These are phyloP conservation scores for Grammomys surdaster DNA, from an alignment of 2,113 vertebrate genomes.

Conservation along the genomic window DNA sequence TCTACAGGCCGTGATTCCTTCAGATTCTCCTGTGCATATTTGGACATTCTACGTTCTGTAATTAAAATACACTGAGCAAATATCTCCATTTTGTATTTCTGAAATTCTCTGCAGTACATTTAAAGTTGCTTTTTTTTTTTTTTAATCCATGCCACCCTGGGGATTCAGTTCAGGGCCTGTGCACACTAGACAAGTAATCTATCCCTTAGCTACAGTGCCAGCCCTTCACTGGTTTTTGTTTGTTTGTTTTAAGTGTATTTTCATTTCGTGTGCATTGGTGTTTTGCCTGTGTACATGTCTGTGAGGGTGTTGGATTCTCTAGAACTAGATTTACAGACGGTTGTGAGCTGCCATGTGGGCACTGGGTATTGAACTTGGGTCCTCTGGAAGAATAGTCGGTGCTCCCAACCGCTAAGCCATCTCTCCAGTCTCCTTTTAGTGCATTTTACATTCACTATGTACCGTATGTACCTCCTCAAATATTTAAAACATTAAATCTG, in stretches of 20 bases:
- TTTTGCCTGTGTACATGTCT: no score
- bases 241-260: no score
- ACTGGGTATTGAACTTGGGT: no score
- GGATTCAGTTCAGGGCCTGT: neutral
- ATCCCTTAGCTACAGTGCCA: neutral
- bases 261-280: no score
- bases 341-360: no score
- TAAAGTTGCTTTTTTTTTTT: neutral
- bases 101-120: conserved; percentile 13
- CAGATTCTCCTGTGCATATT: conserved; percentile 15
- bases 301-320: no score
- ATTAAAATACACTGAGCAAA: conserved; percentile 32
- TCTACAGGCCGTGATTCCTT: neutral
- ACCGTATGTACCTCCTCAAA: neutral
- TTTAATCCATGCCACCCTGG: neutral
- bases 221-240: neutral
- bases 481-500: neutral
- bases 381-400: no score
- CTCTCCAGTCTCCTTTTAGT: neutral
- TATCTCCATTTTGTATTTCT: conserved; percentile 53
- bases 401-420: no score
- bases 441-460: conserved; percentile 21
- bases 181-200: neutral
- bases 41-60: conserved; percentile 29
- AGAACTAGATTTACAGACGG: no score